Conservation (phyloP, 2,888 invertebrate genomes). For the Meloe dianella region DNA sequence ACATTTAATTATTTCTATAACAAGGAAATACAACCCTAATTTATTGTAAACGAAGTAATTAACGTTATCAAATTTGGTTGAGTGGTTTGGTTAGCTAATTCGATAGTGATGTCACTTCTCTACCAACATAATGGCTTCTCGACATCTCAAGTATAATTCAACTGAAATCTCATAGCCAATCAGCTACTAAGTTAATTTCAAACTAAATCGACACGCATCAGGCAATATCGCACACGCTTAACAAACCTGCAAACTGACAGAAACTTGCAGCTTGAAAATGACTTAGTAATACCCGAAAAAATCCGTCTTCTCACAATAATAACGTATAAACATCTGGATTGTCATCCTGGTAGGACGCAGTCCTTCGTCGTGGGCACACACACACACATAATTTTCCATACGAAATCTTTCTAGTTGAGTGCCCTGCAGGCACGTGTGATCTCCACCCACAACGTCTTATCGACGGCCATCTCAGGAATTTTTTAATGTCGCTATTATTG, state of each 20-base stretch:
- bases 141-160: too few relatives aligned
- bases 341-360: constrained; percentile 1
- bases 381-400: not conserved
- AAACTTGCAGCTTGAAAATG: too few relatives aligned
- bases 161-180: too few relatives aligned
- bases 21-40: not conserved
- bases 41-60: not conserved
- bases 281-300: too few relatives aligned
- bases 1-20: not conserved
- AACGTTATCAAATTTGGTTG: too few relatives aligned
- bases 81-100: too few relatives aligned
- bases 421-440: constrained; percentile 47
- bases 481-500: constrained; percentile 57
- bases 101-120: too few relatives aligned
- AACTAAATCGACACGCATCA: too few relatives aligned
- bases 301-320: not conserved
- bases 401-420: constrained; percentile 10
- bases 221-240: too few relatives aligned
- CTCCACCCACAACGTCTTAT: constrained; percentile 53
- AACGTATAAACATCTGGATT: not conserved
- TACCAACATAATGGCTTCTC: too few relatives aligned
- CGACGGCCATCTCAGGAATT: constrained; percentile 54
- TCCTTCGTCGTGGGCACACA: not conserved
- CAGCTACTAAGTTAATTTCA: too few relatives aligned
- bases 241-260: too few relatives aligned